phyloP scores from a whole-genome alignment of 2,797 vertebrate species.

The Macropodus opercularis region DNA sequence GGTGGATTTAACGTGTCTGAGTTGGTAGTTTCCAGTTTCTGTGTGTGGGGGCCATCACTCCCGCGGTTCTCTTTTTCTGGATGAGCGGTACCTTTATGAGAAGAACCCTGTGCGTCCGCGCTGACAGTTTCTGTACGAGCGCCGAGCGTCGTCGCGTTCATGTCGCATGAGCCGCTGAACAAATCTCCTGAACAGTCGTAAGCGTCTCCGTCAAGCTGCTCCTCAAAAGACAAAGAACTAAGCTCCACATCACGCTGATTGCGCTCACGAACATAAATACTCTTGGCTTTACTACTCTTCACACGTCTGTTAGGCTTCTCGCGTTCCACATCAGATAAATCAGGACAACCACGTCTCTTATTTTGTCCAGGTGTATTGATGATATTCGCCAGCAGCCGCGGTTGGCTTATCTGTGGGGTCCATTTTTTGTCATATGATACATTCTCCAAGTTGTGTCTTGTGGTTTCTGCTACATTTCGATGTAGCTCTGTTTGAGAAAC shows the following conservation, averaged over 20 bases:
- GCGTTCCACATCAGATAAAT: conserved; percentile 2
- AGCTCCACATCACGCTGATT: background rate
- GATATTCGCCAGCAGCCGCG: background rate
- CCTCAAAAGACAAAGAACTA: conserved; percentile 18
- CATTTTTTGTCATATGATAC: background rate
- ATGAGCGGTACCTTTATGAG: too few relatives aligned
- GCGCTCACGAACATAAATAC: background rate
- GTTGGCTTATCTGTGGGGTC: background rate
- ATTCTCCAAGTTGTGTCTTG: background rate
- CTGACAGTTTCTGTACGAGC: background rate
- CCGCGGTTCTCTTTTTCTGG: background rate
- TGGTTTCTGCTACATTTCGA: background rate
- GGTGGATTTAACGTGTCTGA: conserved; percentile 26
- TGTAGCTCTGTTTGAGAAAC: background rate
- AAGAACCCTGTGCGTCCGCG: background rate
- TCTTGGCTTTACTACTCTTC: background rate
- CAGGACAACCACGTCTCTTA: background rate
- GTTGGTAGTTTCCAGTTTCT: background rate
- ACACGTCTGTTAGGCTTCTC: background rate
- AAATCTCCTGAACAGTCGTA: conserved; percentile 81
- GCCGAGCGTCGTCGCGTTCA: background rate
- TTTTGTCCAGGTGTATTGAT: background rate
- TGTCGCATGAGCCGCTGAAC: conserved; percentile 60
- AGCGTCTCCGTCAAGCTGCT: conserved; percentile 39
- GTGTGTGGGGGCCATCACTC: conserved; percentile 1